phyloP scores from a whole-genome alignment of 2,888 invertebrate genomes.

The Catocala nupta region DNA sequence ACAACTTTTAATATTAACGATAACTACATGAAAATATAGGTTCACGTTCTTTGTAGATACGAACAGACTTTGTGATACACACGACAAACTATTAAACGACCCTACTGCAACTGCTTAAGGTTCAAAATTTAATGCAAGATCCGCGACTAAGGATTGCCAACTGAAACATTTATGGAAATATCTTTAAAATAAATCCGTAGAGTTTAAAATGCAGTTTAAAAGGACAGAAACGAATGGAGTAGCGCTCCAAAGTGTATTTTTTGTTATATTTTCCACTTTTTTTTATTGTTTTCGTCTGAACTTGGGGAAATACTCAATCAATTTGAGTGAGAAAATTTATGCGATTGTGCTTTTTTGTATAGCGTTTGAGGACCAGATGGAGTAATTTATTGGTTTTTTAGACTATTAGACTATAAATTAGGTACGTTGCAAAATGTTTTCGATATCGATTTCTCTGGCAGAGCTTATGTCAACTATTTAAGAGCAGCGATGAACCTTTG shows the following conservation, averaged over 20 bases:
- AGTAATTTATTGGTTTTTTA: constrained; percentile 1
- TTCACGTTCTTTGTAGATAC: constrained; percentile 41
- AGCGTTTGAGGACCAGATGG: background rate
- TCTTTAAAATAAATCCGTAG: constrained; percentile 77
- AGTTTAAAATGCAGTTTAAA: constrained; percentile 75
- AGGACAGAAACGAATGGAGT: constrained; percentile 51
- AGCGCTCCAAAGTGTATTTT: constrained; percentile 45
- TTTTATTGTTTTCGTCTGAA: constrained; percentile 18
- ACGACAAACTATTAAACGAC: constrained; percentile 12
- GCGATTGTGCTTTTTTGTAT: background rate
- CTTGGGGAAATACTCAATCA: constrained; percentile 25
- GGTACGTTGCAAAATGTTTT: too few species aligned
- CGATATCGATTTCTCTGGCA: too few species aligned
- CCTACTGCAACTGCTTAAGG: constrained; percentile 44
- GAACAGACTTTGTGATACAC: constrained; percentile 22
- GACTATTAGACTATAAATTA: too few species aligned
- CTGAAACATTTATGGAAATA: constrained; percentile 74
- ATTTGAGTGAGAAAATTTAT: constrained; percentile 16
- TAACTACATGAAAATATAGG: constrained; percentile 14
- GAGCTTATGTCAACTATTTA: too few species aligned
- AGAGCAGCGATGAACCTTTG: too few species aligned
- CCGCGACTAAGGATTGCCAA: constrained; percentile 27
- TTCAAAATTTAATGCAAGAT: constrained; percentile 45
- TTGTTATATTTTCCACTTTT: constrained; percentile 4
- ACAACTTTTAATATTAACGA: constrained; percentile 43